phyloP scores from a whole-genome alignment of 2,888 invertebrate species.

The Helicoverpa assulta region DNA sequence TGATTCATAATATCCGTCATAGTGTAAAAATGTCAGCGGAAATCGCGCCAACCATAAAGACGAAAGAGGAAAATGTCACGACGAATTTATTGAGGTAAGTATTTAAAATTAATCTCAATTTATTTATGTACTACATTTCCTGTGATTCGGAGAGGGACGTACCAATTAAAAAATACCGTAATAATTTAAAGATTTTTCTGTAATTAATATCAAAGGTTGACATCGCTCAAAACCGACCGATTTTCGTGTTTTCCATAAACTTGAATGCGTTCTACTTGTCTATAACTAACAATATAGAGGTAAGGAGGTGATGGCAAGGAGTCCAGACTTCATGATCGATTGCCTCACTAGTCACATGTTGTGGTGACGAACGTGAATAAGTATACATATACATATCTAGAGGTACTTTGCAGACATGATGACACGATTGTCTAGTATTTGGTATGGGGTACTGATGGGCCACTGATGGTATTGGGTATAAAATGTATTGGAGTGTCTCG shows the following conservation, averaged over 20 bases:
- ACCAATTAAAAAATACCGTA: slow-evolving; percentile 2
- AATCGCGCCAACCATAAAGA: slow-evolving; percentile 22
- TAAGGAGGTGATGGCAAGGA: neutral
- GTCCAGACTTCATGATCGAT: neutral
- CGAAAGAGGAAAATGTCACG: slow-evolving; percentile 42
- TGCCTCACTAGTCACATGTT: neutral
- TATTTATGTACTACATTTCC: slow-evolving; percentile 22
- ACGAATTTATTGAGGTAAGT: slow-evolving; percentile 11
- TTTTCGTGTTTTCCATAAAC: neutral
- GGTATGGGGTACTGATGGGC: neutral
- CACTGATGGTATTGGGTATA: too few relatives aligned
- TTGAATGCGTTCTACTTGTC: neutral
- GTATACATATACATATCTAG: too few relatives aligned
- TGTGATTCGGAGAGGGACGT: neutral
- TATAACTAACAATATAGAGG: neutral
- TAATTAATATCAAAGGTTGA: neutral
- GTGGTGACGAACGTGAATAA: neutral
- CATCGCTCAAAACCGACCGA: too few relatives aligned
- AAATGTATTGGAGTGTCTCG: too few relatives aligned
- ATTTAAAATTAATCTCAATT: slow-evolving; percentile 1
- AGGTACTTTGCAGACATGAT: neutral
- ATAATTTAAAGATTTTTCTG: neutral
- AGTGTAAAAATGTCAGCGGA: slow-evolving; percentile 44
- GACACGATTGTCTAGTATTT: too few relatives aligned
- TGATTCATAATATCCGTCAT: slow-evolving; percentile 44